phyloP scores from a whole-genome alignment of 2,888 invertebrate genomes.

The Mechanitis messenoides region DNA sequence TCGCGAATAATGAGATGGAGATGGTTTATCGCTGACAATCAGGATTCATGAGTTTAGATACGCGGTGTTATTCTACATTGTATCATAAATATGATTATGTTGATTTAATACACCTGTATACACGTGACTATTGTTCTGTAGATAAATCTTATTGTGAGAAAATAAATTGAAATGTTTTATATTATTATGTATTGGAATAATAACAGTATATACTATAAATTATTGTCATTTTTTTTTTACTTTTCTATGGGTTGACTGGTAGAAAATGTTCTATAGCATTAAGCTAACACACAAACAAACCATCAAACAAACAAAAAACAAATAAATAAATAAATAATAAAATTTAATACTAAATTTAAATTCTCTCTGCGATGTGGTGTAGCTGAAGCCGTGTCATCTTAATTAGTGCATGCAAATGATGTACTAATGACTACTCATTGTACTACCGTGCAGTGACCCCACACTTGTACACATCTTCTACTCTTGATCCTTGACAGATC shows the following conservation, averaged over 20 bases:
- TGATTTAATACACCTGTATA: not conserved
- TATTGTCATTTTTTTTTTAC: too few relatives aligned
- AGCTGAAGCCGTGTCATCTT: conserved; percentile 42
- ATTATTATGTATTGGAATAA: too few relatives aligned
- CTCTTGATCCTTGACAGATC: conserved; percentile 5
- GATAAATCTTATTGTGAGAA: too few relatives aligned
- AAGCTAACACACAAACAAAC: too few relatives aligned
- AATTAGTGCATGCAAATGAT: conserved; percentile 51
- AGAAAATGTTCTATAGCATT: too few relatives aligned
- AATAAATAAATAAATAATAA: too few relatives aligned
- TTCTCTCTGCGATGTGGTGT: not conserved
- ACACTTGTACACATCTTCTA: conserved; percentile 12
- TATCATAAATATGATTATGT: conserved; percentile 5
- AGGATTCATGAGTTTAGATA: conserved; percentile 27
- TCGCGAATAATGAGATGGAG: conserved; percentile 52
- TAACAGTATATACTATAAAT: too few relatives aligned
- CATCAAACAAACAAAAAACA: too few relatives aligned
- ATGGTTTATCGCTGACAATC: conserved; percentile 28
- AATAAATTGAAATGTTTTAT: too few relatives aligned
- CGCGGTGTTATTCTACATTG: conserved; percentile 12
- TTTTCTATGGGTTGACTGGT: too few relatives aligned
- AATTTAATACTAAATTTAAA: too few relatives aligned
- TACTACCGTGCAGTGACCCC: conserved; percentile 30
- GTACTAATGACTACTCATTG: conserved; percentile 54
- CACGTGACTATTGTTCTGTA: not conserved